Percentiles rank a stretch among this genome's conserved stretches.
Conservation (phyloP, 2,888 invertebrate genomes). For the Trichogramma dendrolimi region DNA sequence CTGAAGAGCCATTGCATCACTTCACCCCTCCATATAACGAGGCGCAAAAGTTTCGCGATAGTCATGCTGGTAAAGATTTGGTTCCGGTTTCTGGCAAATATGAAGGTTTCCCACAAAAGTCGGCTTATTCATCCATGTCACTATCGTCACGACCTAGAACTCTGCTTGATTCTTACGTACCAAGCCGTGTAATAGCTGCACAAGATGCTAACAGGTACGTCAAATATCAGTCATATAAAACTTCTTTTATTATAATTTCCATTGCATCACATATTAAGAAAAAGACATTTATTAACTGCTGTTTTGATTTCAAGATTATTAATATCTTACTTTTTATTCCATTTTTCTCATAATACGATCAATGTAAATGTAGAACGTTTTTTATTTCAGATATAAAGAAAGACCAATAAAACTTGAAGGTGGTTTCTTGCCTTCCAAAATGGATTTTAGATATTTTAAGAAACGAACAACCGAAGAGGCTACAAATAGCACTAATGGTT, state of each 20-base stretch:
- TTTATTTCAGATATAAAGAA: constrained; percentile 44
- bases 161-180: constrained; percentile 56
- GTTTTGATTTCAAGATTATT: neutral
- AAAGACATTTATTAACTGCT: neutral
- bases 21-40: constrained; percentile 40
- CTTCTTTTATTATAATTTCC: neutral
- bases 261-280: neutral
- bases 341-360: neutral
- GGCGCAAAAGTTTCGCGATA: constrained; percentile 39
- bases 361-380: neutral
- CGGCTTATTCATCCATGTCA: constrained; percentile 32
- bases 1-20: constrained; percentile 6
- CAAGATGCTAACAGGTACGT: constrained; percentile 44
- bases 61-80: constrained; percentile 29
- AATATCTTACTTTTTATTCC: neutral
- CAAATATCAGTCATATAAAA: neutral
- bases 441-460: constrained; percentile 42
- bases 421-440: constrained; percentile 48
- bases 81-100: constrained; percentile 33
- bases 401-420: constrained; percentile 46
- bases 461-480: constrained; percentile 39
- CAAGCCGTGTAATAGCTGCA: constrained; percentile 48
- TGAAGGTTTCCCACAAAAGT: constrained; percentile 37
- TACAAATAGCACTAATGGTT: no score
- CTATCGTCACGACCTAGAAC: constrained; percentile 48